Base-by-base conservation (phyloP, 2,113 vertebrate genomes). In the Spea multiplicata region DNA sequence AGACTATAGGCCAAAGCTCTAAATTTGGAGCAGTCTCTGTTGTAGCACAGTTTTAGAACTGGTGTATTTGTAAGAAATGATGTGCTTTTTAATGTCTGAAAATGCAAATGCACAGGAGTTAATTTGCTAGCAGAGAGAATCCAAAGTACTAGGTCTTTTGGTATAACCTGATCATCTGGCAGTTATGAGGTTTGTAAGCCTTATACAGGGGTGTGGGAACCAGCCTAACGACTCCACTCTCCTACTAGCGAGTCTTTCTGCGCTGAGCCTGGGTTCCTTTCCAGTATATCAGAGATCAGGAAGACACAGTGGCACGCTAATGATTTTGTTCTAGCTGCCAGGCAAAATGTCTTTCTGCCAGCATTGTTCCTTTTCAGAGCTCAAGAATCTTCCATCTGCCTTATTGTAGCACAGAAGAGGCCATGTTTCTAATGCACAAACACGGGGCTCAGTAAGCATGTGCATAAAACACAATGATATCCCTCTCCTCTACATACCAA, bases 271-370 rank as follows among this genome's bases (percentile, higher is more conserved):
- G 50, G 44, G n/a, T 53, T 67, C 44, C 50, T 44, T 47, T 46
- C 74, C 50, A 46, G 44, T 17, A 48, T 76, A 67, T 7, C 46
- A 17, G 49, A 55, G 74, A 75, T 66, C 17, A 17, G 30, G 49
- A 61, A 75, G 62, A 75, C 73, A 66, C 73, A 75, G 73, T 75
- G 73, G 73, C 62, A 66, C 48, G 48, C 74, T 76, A 67, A 76
- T 76, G 65, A 50, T 48, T 76, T 64, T 53, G 44, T 67, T 44
- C 10, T 76, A 67, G 65, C 74, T 68, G 64, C 65, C 74, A 67
- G 73, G 16, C 73, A n/a, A 64, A 44, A 46, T 44, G 67, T 67
- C 64, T 57, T 13, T 52, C 46, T 76, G 74, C 74, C 74, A 76
- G 65, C 44, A 57, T 76, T 76, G 64, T 76, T 68, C 74, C 64